Percentiles rank a stretch among this genome's conserved stretches.
phyloP scores from a whole-genome alignment of 2,888 invertebrate genomes.

The Pandemis heparana region DNA sequence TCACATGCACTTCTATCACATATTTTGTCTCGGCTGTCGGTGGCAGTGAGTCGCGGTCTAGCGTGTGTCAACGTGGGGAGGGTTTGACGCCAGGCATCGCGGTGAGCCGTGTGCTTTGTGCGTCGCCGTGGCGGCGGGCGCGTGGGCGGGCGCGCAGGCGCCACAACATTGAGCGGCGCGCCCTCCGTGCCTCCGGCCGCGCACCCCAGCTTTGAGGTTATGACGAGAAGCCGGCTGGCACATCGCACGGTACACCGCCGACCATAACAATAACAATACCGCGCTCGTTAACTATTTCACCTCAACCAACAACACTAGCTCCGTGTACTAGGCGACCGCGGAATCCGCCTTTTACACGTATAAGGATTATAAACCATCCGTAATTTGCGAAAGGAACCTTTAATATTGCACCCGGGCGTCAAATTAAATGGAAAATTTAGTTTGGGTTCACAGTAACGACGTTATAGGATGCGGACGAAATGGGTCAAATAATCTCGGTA shows the following conservation, averaged over 20 bases:
- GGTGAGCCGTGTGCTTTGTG: conserved; percentile 73
- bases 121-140: conserved; percentile 60
- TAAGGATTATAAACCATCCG: conserved; percentile 10
- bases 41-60: conserved; percentile 53
- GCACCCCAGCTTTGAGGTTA: conserved; percentile 78
- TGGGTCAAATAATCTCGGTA: conserved; percentile 52
- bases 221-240: conserved; percentile 73
- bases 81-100: conserved; percentile 68
- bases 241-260: conserved; percentile 59
- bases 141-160: conserved; percentile 67
- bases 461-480: conserved; percentile 51
- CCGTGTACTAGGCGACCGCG: neutral
- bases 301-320: conserved; percentile 47
- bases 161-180: conserved; percentile 81
- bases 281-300: conserved; percentile 55
- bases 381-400: conserved; percentile 8
- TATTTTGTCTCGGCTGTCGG: conserved; percentile 60
- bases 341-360: neutral
- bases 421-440: conserved; percentile 57
- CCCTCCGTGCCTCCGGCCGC: conserved; percentile 65
- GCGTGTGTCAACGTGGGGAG: conserved; percentile 58
- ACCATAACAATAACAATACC: conserved; percentile 76
- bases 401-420: conserved; percentile 41
- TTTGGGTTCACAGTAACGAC: conserved; percentile 55
- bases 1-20: conserved; percentile 70